Evolutionary conservation across 2,797 vertebrate genomes (phyloP).

Genomic region (Oryzias sinensis): DNA sequence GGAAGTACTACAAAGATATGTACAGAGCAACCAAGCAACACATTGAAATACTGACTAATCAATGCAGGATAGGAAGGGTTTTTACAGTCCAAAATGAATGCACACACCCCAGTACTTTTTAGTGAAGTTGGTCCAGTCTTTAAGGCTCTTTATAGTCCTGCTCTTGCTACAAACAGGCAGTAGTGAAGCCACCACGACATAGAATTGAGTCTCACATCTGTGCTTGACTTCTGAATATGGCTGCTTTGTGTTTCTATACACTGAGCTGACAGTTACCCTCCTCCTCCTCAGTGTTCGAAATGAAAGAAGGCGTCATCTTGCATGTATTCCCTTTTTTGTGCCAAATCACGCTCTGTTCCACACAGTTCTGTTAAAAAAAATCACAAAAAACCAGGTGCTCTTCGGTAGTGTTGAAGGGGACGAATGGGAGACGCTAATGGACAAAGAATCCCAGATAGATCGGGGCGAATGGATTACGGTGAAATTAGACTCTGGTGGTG

Average conservation of each 20-base stretch:
- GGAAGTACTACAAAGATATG: slow-evolving; percentile 73
- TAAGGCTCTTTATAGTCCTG: slow-evolving; percentile 65
- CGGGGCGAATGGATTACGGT: slow-evolving; percentile 60
- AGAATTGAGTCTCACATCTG: slow-evolving; percentile 50
- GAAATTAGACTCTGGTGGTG: slow-evolving; percentile 58
- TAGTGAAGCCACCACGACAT: slow-evolving; percentile 47
- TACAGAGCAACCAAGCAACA: slow-evolving; percentile 74
- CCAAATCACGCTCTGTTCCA: slow-evolving; percentile 62
- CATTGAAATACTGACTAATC: slow-evolving; percentile 64
- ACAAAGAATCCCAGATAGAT: slow-evolving; percentile 49
- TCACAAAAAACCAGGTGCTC: slow-evolving; percentile 27
- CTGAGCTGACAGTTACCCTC: slow-evolving; percentile 57
- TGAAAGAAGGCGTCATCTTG: background rate
- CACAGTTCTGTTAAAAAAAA: slow-evolving; percentile 39
- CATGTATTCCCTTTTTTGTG: slow-evolving; percentile 15
- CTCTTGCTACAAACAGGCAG: slow-evolving; percentile 64
- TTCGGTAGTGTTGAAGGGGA: slow-evolving; percentile 32
- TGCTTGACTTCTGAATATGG: slow-evolving; percentile 64
- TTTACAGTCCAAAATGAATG: slow-evolving; percentile 61
- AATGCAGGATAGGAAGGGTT: slow-evolving; percentile 58
- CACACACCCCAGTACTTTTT: slow-evolving; percentile 54
- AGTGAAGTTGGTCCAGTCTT: slow-evolving; percentile 60
- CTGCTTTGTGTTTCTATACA: slow-evolving; percentile 61
- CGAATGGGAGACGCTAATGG: slow-evolving; percentile 52
- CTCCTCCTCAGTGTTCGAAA: slow-evolving; percentile 29